Evolutionary conservation across 2,797 vertebrate genomes (phyloP).

Genomic region (Gila robusta): DNA sequence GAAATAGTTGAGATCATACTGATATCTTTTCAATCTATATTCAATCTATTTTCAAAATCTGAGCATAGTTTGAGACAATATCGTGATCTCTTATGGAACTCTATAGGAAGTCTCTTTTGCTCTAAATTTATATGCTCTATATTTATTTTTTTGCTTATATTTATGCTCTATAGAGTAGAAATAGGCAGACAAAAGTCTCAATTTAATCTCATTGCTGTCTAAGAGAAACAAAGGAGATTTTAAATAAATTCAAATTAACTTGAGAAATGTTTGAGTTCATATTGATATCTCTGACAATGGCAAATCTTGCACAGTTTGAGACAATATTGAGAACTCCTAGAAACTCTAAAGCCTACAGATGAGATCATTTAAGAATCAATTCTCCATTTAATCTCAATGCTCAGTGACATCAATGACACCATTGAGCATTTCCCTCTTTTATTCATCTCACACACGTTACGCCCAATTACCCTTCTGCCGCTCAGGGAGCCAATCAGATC

Average conservation of each 20-base stretch:
- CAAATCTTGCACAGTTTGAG: background rate
- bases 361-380: no score
- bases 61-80: background rate
- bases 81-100: background rate
- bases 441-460: slow-evolving; percentile 1
- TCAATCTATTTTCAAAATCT: background rate
- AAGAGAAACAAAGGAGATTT: background rate
- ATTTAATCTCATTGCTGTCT: background rate
- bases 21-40: background rate
- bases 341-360: background rate
- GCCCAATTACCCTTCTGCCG: slow-evolving; percentile 14
- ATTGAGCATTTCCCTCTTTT: background rate
- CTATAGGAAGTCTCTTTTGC: no score
- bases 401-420: background rate
- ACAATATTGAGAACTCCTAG: background rate
- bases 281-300: background rate
- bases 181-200: background rate
- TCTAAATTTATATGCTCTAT: no score
- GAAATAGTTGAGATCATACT: background rate
- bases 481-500: slow-evolving; percentile 34
- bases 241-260: background rate
- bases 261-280: background rate
- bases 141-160: no score
- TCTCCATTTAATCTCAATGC: background rate
- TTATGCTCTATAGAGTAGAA: background rate